These are phyloP conservation scores for Clunio marinus DNA, from an alignment of 2,888 invertebrate genomes.

Conservation along the genomic window DNA sequence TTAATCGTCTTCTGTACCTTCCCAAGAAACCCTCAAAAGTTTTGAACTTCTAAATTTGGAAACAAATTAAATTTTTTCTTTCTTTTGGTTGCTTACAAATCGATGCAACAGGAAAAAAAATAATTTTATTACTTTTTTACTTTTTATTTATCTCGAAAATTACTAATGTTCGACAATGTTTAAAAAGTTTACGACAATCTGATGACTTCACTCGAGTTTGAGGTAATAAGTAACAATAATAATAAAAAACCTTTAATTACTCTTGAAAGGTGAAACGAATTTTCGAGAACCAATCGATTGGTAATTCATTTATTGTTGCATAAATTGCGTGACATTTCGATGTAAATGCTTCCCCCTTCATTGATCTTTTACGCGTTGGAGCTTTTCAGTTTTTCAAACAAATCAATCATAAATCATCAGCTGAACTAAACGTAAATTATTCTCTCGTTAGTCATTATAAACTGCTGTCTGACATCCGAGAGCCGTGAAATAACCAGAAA, in stretches of 20 bases:
- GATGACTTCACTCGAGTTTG: neutral
- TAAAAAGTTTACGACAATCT: neutral
- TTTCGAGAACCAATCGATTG: neutral
- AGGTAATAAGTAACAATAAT: too few species aligned
- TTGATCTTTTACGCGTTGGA: too few species aligned
- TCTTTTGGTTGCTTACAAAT: too few species aligned
- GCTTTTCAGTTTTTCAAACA: neutral
- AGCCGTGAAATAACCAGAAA: neutral
- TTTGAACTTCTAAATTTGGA: too few species aligned
- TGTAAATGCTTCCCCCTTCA: too few species aligned
- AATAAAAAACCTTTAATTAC: slow-evolving; percentile 1
- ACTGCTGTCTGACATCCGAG: neutral
- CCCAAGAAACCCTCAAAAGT: too few species aligned
- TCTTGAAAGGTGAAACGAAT: slow-evolving; percentile 1
- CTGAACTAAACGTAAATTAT: neutral
- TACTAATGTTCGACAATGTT: too few species aligned
- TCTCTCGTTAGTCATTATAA: slow-evolving; percentile 1
- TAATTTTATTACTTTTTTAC: too few species aligned
- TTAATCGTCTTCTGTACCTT: neutral
- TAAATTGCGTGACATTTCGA: too few species aligned
- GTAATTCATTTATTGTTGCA: neutral
- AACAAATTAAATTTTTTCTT: too few species aligned
- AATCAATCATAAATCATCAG: neutral
- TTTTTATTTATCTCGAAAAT: too few species aligned
- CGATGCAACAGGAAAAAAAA: too few species aligned